Percentiles rank a stretch among this genome's conserved stretches.
phyloP scores from a whole-genome alignment of 2,113 vertebrate species.

The Triplophysa tibetana region DNA sequence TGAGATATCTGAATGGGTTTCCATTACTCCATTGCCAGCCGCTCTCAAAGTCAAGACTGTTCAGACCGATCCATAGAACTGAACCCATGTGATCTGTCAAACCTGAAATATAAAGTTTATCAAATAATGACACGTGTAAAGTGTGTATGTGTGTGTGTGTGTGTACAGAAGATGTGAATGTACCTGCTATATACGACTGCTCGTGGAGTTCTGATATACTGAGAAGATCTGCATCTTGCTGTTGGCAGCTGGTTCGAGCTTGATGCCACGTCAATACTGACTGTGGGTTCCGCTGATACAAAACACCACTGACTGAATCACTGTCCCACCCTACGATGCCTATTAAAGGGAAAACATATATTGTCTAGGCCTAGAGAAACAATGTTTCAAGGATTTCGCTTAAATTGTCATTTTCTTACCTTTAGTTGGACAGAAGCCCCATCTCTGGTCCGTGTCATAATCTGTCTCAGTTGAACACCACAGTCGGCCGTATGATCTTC shows the following conservation, averaged over 20 bases:
- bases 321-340: constrained; percentile 74
- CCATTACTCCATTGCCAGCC: constrained; percentile 94
- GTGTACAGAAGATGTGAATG: not conserved
- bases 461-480: constrained; percentile 88
- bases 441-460: constrained; percentile 76
- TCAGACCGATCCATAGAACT: constrained; percentile 91
- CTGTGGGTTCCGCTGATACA: constrained; percentile 86
- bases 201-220: constrained; percentile 90
- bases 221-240: constrained; percentile 85
- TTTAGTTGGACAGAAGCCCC: constrained; percentile 87
- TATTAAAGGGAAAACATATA: too few species aligned
- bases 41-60: constrained; percentile 84
- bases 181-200: constrained; percentile 93
- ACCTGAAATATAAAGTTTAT: constrained; percentile 63
- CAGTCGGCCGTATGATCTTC: constrained; percentile 78
- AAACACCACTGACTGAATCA: constrained; percentile 82
- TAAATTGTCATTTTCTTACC: constrained; percentile 81
- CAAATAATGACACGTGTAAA: too few species aligned
- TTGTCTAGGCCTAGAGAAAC: too few species aligned
- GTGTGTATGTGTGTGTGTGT: not conserved
- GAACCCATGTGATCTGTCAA: constrained; percentile 74
- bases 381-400: too few species aligned
- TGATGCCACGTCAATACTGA: constrained; percentile 90
- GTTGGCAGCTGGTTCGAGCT: constrained; percentile 91
- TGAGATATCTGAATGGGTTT: constrained; percentile 89